These are phyloP conservation scores for Premnoplex brunnescens DNA, from an alignment of 2,797 vertebrate species.

Conservation along the genomic window DNA sequence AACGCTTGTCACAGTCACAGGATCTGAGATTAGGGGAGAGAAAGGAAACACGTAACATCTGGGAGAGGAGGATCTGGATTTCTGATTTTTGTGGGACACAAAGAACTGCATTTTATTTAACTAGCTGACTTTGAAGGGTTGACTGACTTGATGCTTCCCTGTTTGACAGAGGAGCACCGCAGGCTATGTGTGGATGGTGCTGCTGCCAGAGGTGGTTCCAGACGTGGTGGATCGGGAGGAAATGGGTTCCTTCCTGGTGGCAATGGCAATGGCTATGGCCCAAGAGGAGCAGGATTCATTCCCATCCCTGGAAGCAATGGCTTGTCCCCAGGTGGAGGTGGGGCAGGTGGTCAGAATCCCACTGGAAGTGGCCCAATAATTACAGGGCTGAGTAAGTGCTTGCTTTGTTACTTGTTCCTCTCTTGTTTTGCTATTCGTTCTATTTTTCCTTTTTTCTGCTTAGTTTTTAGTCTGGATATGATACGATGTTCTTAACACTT, in stretches of 20 bases:
- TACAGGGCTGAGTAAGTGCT: conserved; percentile 77
- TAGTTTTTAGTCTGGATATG: neutral
- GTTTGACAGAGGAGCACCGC: conserved; percentile 66
- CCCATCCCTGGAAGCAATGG: conserved; percentile 76
- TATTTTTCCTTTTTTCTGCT: neutral
- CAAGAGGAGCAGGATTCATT: conserved; percentile 70
- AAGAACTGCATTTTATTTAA: neutral
- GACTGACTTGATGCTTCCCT: neutral
- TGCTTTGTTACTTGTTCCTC: neutral
- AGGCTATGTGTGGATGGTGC: conserved; percentile 68
- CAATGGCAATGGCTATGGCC: conserved; percentile 38
- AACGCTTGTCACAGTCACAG: neutral
- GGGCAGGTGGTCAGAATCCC: conserved; percentile 71
- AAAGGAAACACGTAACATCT: rapidly evolving
- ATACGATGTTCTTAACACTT: rapidly evolving
- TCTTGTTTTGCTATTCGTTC: neutral
- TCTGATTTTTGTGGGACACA: neutral
- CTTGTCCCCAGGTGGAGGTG: conserved; percentile 76
- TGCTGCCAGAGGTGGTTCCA: conserved; percentile 43
- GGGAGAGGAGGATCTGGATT: rapidly evolving
- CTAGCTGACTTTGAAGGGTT: neutral
- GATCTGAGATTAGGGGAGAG: neutral
- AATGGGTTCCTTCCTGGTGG: neutral
- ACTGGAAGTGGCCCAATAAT: conserved; percentile 69
- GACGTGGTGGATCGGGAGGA: conserved; percentile 28